Base-by-base conservation (phyloP, 2,888 invertebrate species). In the Rhamphomyia laevipes region DNA sequence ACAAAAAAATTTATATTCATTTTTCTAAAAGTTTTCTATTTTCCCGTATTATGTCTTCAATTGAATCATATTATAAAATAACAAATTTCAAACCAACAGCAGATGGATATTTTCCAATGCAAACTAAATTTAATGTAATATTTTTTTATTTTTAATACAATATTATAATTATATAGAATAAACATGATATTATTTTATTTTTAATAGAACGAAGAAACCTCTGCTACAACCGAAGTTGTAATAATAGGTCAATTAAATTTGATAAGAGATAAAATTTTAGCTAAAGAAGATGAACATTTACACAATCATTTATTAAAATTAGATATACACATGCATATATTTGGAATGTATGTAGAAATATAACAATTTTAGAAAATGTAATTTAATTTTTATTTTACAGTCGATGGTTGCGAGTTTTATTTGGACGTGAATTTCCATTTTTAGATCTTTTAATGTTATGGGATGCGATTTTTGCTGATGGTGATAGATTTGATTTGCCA, bases 381-480 rank as follows among this genome's bases (percentile, higher is more conserved):
- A 48, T 47, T 16, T 27, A 45, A 38, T 46, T 50, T 50, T 53
- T n/a, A 12, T n/a, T 15, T 7, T 9, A 44, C 60, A 89, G 88
- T 53, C 86, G 89, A 2, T 90, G 90, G 90, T 71, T 90, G 30
- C 77, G 89, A 6, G 69, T 91, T 49, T 69, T 90, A 15, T 91
- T 90, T 70, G 89, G 89, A 0, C 75, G 90, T 4, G 90, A 90
- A 69, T 89, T 89, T 68, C 78, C 84, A 3, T 76, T 89, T 51
- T 74, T 81, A 46, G 88, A 89, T 60, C 68, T 89, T 44, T 74
- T 90, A 2, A 77, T 80, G 46, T 66, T 90, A 7, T 90, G 90
- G 90, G 88, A 91, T 58, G 86, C 86, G 48, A 77, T 89, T 54
- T 86, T 90, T 71, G 79, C 85, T 1, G 84, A 84, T 60, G 80